These are phyloP conservation scores for Daboia siamensis DNA, from an alignment of 2,113 vertebrate species.

Conservation along the genomic window DNA sequence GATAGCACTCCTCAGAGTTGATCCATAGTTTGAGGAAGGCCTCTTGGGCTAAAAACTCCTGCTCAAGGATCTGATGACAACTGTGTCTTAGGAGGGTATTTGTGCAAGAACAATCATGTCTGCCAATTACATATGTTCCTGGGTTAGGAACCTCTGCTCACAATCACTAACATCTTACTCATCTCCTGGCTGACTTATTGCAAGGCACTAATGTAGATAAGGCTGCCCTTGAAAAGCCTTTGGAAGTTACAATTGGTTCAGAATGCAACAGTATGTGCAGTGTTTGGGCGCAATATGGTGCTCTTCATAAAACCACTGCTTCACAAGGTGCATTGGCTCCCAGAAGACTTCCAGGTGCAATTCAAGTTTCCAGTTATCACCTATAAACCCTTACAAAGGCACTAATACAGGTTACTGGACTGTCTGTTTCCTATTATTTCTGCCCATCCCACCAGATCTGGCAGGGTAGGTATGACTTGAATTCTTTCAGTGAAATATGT, in stretches of 20 bases:
- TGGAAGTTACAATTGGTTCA: neutral
- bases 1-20: neutral
- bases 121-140: neutral
- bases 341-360: neutral
- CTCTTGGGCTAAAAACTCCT: neutral
- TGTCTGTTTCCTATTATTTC: neutral
- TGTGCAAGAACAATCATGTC: neutral
- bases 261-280: neutral
- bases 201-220: neutral
- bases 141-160: neutral
- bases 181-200: neutral
- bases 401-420: neutral
- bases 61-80: neutral
- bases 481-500: neutral
- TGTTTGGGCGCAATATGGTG: neutral
- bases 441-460: neutral
- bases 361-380: neutral
- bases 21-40: neutral
- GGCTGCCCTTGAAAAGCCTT: neutral
- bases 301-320: neutral
- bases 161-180: neutral
- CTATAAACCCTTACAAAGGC: neutral
- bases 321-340: neutral
- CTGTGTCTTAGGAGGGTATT: neutral
- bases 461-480: neutral